A percentile compares a stretch with the other conserved stretches of the same genome.
Conservation (phyloP, 92 coral and sea anemone genomes). For the Ricordea florida region DNA sequence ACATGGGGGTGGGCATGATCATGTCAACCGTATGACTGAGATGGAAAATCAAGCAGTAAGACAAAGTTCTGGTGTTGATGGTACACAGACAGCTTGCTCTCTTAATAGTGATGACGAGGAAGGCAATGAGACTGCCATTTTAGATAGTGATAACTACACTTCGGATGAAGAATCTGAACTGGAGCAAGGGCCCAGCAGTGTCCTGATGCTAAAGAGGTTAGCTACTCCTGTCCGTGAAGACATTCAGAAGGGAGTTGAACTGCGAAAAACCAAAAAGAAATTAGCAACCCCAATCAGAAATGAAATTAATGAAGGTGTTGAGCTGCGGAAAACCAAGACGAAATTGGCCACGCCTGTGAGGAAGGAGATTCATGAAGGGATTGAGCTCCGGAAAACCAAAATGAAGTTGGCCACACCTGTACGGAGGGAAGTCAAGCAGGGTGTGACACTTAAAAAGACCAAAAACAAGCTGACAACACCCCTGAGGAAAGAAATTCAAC, state of each 20-base stretch:
- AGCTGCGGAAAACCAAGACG: slow-evolving; percentile 65
- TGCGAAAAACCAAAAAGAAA: slow-evolving; percentile 69
- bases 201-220: slow-evolving; percentile 64
- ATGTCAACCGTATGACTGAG: too few species aligned
- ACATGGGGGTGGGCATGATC: too few species aligned
- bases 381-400: slow-evolving; percentile 54
- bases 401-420: slow-evolving; percentile 58
- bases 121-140: not conserved
- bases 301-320: slow-evolving; percentile 63
- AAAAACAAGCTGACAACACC: slow-evolving; percentile 68
- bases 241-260: slow-evolving; percentile 43
- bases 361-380: slow-evolving; percentile 65
- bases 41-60: too few species aligned
- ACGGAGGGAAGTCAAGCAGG: slow-evolving; percentile 60
- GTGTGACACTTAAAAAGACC: slow-evolving; percentile 62
- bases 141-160: slow-evolving; percentile 39
- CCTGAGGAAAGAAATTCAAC: slow-evolving; percentile 65
- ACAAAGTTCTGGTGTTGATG: not conserved
- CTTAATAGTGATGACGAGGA: not conserved
- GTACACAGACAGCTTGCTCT: not conserved
- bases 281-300: slow-evolving; percentile 64
- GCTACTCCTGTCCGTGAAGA: slow-evolving; percentile 81
- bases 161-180: slow-evolving; percentile 18
- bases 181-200: not conserved
- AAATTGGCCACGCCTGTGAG: slow-evolving; percentile 46